Evolutionary conservation across 1,140 invertebrate species (phyloP).

Genomic region (Mycetomoellerius zeteki): DNA sequence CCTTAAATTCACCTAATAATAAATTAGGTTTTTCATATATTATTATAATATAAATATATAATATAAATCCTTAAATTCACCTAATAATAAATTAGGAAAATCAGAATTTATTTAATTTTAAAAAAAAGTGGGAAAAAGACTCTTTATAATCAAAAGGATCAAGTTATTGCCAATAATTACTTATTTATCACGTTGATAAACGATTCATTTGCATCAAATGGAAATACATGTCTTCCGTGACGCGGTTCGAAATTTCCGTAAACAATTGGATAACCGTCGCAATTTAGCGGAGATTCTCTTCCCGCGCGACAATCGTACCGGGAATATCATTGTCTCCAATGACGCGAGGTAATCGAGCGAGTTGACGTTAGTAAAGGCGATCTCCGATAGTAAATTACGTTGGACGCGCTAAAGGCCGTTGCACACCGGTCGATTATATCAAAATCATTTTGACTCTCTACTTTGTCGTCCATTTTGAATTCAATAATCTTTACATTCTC

Average conservation of each 20-base stretch:
- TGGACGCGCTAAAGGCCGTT: not conserved
- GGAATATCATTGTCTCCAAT: conserved; percentile 44
- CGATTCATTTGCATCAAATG: not conserved
- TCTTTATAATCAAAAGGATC: not conserved
- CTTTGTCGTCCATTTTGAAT: not conserved
- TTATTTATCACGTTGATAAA: not conserved
- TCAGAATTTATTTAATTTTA: not conserved
- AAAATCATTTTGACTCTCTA: not conserved
- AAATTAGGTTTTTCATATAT: too few species aligned
- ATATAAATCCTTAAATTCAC: too few species aligned
- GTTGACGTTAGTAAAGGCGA: not conserved
- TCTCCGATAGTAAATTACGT: not conserved
- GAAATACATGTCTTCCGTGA: not conserved
- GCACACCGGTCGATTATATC: not conserved
- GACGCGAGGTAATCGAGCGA: not conserved
- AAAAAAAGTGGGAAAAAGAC: too few species aligned
- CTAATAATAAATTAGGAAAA: too few species aligned
- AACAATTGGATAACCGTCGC: conserved; percentile 18
- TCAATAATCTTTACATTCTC: not conserved
- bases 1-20: too few species aligned
- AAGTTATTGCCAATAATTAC: not conserved
- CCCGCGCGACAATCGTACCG: not conserved
- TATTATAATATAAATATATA: too few species aligned
- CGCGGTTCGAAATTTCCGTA: not conserved
- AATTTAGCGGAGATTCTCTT: conserved; percentile 7